Conservation (phyloP, 2,113 vertebrate genomes). For the Neogale vison region DNA sequence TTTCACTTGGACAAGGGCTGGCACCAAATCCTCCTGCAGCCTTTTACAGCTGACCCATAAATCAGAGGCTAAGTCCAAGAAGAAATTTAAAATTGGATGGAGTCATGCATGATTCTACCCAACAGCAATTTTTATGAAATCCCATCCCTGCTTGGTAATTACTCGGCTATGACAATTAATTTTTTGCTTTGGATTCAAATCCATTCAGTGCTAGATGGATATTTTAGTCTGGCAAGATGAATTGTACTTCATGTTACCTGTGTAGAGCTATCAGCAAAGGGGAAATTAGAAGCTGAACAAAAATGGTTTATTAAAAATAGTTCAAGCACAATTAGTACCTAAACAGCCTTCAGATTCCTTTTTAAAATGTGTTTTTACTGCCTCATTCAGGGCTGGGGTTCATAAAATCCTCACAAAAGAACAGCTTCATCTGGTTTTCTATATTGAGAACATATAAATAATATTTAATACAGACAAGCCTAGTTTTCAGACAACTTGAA, state of each 20-base stretch:
- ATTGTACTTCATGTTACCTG: conserved; percentile 53
- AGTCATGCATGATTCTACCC: conserved; percentile 51
- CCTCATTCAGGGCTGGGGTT: not conserved
- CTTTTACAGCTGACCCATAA: conserved; percentile 58
- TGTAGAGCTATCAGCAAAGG: conserved; percentile 36
- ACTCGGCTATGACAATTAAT: conserved; percentile 65
- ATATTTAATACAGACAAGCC: not conserved
- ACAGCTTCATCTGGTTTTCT: not conserved
- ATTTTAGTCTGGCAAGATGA: conserved; percentile 51
- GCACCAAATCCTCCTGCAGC: conserved; percentile 40
- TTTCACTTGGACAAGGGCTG: conserved; percentile 48
- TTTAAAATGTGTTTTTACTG: conserved; percentile 3
- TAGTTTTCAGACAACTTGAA: conserved; percentile 7
- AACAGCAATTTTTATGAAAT: conserved; percentile 64
- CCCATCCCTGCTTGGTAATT: conserved; percentile 59
- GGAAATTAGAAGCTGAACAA: conserved; percentile 51
- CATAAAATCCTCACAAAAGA: conserved; percentile 4
- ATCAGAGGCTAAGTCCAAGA: conserved; percentile 53
- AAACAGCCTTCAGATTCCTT: conserved; percentile 21
- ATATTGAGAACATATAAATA: conserved; percentile 16
- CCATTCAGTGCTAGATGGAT: conserved; percentile 26
- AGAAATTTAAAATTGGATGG: conserved; percentile 64
- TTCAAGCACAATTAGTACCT: conserved; percentile 38
- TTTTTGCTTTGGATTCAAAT: conserved; percentile 65
- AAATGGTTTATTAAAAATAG: conserved; percentile 57